Percentiles rank a stretch among this genome's conserved stretches.
Conservation (phyloP, 1,140 invertebrate species). For the Aphis craccivora region DNA sequence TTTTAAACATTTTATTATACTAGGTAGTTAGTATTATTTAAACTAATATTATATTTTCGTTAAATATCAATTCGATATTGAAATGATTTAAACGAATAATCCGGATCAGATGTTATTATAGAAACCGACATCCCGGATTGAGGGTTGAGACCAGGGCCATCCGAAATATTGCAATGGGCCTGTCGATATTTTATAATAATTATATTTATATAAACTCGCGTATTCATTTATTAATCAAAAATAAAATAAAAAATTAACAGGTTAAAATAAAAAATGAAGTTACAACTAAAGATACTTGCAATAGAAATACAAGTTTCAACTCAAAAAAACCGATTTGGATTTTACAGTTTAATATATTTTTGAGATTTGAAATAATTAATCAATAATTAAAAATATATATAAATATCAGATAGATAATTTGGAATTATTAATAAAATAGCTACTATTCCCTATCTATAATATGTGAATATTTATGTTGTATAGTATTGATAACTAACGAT, state of each 20-base stretch:
- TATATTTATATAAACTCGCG: too few relatives aligned
- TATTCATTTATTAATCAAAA: not conserved
- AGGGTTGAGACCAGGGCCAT: not conserved
- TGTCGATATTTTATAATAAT: not conserved
- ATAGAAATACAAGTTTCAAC: not conserved
- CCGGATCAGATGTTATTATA: not conserved
- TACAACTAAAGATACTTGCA: not conserved
- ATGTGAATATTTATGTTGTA: too few relatives aligned
- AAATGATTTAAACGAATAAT: not conserved
- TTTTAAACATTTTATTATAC: not conserved
- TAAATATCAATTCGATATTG: not conserved
- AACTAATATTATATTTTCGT: not conserved
- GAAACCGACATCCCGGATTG: not conserved
- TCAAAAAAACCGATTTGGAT: not conserved
- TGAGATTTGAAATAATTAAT: not conserved
- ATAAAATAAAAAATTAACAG: not conserved
- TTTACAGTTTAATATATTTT: not conserved
- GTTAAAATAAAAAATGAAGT: not conserved
- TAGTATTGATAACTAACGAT: too few relatives aligned
- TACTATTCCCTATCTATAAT: too few relatives aligned
- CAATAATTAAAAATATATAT: not conserved
- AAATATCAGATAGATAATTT: not conserved
- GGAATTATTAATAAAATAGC: not conserved
- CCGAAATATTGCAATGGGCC: not conserved
- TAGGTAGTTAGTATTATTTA: not conserved